These are phyloP conservation scores for Chelonus insularis DNA, from an alignment of 1,140 invertebrate species.

Conservation along the genomic window DNA sequence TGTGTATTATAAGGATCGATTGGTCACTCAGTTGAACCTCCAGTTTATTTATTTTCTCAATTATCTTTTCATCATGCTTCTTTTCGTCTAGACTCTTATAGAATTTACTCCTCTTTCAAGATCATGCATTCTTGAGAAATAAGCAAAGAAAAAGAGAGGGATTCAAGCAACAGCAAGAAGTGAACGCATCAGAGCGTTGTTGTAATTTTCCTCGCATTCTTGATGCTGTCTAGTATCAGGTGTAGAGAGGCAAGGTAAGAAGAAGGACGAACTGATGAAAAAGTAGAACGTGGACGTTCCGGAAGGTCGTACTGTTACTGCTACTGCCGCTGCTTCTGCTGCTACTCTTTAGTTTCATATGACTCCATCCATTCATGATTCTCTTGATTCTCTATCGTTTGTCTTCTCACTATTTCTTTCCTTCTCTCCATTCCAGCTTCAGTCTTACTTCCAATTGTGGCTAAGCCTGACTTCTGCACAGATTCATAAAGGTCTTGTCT, in stretches of 20 bases:
- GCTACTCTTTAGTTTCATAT: conserved; percentile 29
- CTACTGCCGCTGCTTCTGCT: no score
- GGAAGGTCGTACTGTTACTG: conserved; percentile 33
- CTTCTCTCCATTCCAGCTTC: conserved; percentile 33
- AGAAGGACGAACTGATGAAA: conserved; percentile 7
- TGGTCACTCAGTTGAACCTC: conserved; percentile 11
- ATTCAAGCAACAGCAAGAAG: background rate
- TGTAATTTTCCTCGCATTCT: background rate
- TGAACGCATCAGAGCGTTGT: background rate
- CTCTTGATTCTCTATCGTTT: conserved; percentile 24
- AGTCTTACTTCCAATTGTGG: conserved; percentile 42
- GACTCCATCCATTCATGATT: conserved; percentile 37
- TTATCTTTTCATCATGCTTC: background rate
- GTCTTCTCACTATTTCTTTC: conserved; percentile 46
- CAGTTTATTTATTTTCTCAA: background rate
- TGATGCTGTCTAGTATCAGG: background rate
- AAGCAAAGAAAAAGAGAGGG: background rate
- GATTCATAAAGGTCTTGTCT: conserved; percentile 20
- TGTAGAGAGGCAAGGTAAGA: conserved; percentile 5
- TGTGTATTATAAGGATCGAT: conserved; percentile 10
- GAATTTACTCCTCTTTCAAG: background rate
- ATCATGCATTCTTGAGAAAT: background rate
- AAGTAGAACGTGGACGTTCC: conserved; percentile 28
- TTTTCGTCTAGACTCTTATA: conserved; percentile 13
- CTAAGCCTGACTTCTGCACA: conserved; percentile 23